Evolutionary conservation across 1,140 invertebrate genomes (phyloP), one percentile per base, ranked within the genome.

Genomic region (Samia ricini): DNA sequence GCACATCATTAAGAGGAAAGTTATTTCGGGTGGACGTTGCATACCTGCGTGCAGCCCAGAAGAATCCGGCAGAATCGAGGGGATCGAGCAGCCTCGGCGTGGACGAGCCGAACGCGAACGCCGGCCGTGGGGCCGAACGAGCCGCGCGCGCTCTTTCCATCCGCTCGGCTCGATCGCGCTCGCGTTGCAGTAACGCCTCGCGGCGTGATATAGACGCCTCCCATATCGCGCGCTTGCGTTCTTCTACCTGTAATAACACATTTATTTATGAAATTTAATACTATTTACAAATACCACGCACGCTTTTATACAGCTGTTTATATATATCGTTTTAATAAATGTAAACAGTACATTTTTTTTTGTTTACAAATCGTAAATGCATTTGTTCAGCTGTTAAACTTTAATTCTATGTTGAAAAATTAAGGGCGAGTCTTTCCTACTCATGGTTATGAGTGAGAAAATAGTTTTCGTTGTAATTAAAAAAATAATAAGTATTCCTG

Each of bases 41-140:
- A 63, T 76, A 94, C 93, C 93, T 93, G 84, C 96, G 93, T 74
- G 95, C 94, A 57, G 94, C 95, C 95, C 95, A 96, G 91, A 95
- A 96, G 60, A 94, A 93, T 63, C 94, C 93, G 54, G 94, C 93
- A 62, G 94, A 94, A 84, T 96, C 95, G 42, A 94, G 93, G 23
- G 95, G 95, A 78, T 97, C 96, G 71, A 97, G 88, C 91, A 97
- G 95, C 62, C 96, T 92, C 58, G 96, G 96, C 54, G 96, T 97
- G 60, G 96, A 97, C 76, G 96, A 97, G 48, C 96, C 96, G 90
- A 97, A 97, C 33, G 96, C 96, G 91, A 97, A 97, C 20, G 73
- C 94, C 88, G 78, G 94, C 91, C 89, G 95, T 92, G 71, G 94
- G 93, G 78, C 94, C 94, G 69, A 96, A 95, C 88, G 95, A 94